phyloP scores from a whole-genome alignment of 2,797 vertebrate species.

The Tadarida brasiliensis region DNA sequence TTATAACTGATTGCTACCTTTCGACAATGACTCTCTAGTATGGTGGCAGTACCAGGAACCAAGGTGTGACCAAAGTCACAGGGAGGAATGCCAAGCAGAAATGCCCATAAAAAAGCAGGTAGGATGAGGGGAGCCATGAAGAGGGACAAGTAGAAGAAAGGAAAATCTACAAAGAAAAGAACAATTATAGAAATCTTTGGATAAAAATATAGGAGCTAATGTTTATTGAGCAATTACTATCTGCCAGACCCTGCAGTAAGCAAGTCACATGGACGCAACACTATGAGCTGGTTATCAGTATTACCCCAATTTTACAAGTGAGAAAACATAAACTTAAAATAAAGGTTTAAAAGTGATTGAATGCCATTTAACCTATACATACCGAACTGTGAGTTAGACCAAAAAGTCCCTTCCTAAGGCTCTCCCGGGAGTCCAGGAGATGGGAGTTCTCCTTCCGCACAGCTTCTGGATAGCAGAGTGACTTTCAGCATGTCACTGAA shows the following conservation, averaged over 20 bases:
- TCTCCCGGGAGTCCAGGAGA: not conserved
- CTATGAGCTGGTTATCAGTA: not conserved
- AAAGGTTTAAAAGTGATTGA: not conserved
- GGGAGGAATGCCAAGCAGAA: not conserved
- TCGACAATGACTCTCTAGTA: not conserved
- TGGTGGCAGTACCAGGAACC: not conserved
- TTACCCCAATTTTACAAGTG: not conserved
- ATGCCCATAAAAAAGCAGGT: not conserved
- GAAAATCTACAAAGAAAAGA: constrained; percentile 9
- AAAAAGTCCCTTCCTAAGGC: not conserved
- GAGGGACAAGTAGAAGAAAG: not conserved
- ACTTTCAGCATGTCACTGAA: not conserved
- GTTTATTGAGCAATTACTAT: constrained; percentile 36
- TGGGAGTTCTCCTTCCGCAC: not conserved
- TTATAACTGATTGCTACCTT: constrained; percentile 51
- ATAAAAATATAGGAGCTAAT: not conserved
- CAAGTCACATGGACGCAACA: not conserved
- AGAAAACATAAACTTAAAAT: constrained; percentile 3
- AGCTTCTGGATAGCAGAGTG: not conserved
- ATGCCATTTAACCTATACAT: not conserved
- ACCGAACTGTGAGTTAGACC: not conserved
- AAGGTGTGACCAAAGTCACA: not conserved
- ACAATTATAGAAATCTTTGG: not conserved
- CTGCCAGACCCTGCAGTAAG: not conserved
- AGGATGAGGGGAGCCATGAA: not conserved